Base-by-base conservation (phyloP, 2,113 vertebrate species). In the Thalassoma bifasciatum region DNA sequence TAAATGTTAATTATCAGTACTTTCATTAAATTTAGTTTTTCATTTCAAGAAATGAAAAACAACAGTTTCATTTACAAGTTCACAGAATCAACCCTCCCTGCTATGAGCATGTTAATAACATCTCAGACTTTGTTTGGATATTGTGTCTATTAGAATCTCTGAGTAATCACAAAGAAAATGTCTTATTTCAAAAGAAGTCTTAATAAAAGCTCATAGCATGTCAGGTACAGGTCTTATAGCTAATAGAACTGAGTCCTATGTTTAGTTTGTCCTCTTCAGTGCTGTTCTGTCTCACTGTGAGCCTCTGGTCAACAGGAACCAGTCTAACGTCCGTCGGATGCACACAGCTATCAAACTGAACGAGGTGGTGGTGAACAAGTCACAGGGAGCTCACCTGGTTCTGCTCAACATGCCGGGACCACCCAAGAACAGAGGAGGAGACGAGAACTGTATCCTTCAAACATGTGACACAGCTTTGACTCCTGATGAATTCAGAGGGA, bases 391-490 rank as follows among this genome's bases (percentile, higher is more conserved):
- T 9, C 97, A 97, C 26, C 95, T 99, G 61, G 97, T 99, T 42
- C 93, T 99, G 53, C 93, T 99, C 68, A 99, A 99, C 89, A 99
- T 99, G 98, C 98, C 98, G 0, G 98, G 97, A 40, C 98, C 97
- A 0, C 98, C 98, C 0, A 94, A 58, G 78, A 98, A 94, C 94
- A 90, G 93, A 61, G 96, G 96, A 65, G 98, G 97, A 0, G 97
- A 98, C 1, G 97, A 99, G 91, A 99, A 99, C 91, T 99, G 97
- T 99, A 99, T 99, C 98, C 96, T 97, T 86, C 0, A 17, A 54
- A 10, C 51, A n/a, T 53, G 47, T 57, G 0, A 0, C 8, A 11
- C 23, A 10, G 26, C 6, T 0, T 4, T n/a, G 60, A 8, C 44
- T 42, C 16, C 5, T n/a, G n/a, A n/a, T n/a, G n/a, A n/a, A n/a